Evolutionary conservation across 2,888 invertebrate species (phyloP), one percentile per base, ranked within the genome.

Genomic region (Lampropteryx suffumata): DNA sequence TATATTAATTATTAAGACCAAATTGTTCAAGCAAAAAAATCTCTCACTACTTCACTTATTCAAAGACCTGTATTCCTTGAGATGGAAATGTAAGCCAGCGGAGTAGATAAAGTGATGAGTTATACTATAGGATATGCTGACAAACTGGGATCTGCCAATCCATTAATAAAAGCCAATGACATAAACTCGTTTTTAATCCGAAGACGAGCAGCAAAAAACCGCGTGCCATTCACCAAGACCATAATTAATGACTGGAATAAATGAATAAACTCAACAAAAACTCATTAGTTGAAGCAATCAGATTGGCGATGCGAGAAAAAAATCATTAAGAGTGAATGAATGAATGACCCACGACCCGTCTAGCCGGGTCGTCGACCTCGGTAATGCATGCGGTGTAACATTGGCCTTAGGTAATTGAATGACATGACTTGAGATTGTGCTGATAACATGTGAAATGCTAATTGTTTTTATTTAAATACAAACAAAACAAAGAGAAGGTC

Each of bases 291-390:
- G 41, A 47, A 45, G 45, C 49, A 49, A 51, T 59, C 30, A 57
- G 53, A 54, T 65, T 56, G 57, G 58, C 55, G 49, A 51, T 49
- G 54, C 57, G 41, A 62, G 66, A 61, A 57, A 60, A 62, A 57
- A 60, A 58, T 35, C 55, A 59, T 61, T 57, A 62, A 12, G 57
- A 63, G 42, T 55, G 48, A 58, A 59, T 59, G 56, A 63, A 66
- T 62, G 59, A 60, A 61, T 66, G 69, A 76, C 74, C 75, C 62
- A 56, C 70, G 76, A 75, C 70, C 73, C 53, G 59, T 60, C 59
- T 55, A 32, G 41, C 30, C 49, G 49, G 72, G 72, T 74, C 67
- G 50, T 46, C 52, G 69, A 69, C 67, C 78, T 61, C 44, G 12
- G 51, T 69, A 72, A 77, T 77, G 30, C 36, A 30, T 37, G 11